Percentiles rank a stretch among this genome's conserved stretches.
These are phyloP conservation scores for Caenorhabditis sp. DNA, from an alignment of 2,888 invertebrate genomes.

Conservation along the genomic window DNA sequence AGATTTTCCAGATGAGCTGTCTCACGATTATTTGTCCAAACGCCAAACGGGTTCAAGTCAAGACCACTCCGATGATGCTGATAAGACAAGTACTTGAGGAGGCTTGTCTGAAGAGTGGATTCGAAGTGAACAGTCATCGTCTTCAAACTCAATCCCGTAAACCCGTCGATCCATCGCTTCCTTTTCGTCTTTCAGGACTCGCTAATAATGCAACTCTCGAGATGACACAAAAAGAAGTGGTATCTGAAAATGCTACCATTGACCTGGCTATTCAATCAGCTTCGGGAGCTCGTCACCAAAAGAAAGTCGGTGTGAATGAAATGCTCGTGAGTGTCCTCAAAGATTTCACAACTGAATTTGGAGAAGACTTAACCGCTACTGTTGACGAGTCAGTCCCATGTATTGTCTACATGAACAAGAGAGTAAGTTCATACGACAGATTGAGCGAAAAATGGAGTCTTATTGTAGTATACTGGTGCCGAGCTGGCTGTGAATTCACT, in stretches of 20 bases:
- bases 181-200: constrained; percentile 91
- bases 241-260: constrained; percentile 42
- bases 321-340: constrained; percentile 65
- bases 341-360: constrained; percentile 58
- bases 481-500: constrained; percentile 64
- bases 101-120: constrained; percentile 90
- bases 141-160: constrained; percentile 89
- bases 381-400: constrained; percentile 64
- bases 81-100: constrained; percentile 87
- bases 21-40: constrained; percentile 76
- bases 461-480: constrained; percentile 64
- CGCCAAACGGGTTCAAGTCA: constrained; percentile 70
- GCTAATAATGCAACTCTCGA: constrained; percentile 94
- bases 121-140: constrained; percentile 89
- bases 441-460: background rate
- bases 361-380: constrained; percentile 60
- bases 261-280: constrained; percentile 75
- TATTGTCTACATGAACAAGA: constrained; percentile 73
- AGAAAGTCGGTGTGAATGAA: constrained; percentile 46
- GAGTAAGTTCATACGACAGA: constrained; percentile 48
- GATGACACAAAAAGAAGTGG: constrained; percentile 86
- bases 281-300: constrained; percentile 60
- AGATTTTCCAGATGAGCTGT: constrained; percentile 64
- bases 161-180: constrained; percentile 89
- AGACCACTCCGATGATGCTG: constrained; percentile 72